Evolutionary conservation across 1,140 invertebrate species (phyloP), one percentile per base, ranked within the genome.

Genomic region (Drosophila navojoa): DNA sequence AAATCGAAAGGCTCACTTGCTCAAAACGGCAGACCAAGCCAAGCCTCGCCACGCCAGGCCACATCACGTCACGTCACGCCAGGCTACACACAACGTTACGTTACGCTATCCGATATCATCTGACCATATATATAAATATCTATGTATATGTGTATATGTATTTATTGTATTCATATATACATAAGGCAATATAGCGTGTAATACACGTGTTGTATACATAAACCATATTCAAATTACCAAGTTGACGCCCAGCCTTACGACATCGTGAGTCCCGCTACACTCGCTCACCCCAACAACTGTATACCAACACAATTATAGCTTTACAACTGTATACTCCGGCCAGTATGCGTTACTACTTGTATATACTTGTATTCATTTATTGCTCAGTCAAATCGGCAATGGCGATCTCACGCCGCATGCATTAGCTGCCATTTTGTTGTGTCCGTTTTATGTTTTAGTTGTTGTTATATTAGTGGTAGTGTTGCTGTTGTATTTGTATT

Each of bases 181-280:
- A 29, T 19, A 5, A 40, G 15, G 11, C 53, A 45, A 13, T 11
- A 63, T 72, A 45, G 67, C 76, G 76, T 72, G 79, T 62, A n/a
- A 40, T 38, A 73, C 57, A 73, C 57, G 58, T 71, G 62, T 52
- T 16, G 50, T 35, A 54, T 32, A 69, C 57, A 79, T 77, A 79
- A 79, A 82, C 57, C 64, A 87, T 87, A 89, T 87, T 87, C 76
- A 87, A 87, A 87, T 89, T 87, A 73, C 71, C 79, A 78, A 81
- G 81, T 76, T 77, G 42, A 61, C 80, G 42, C 66, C 60, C 58
- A 53, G 74, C 58, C 62, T 35, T 57, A 29, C 49, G 44, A 11
- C 42, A 60, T 10, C 11, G 47, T 16, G 44, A 61, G 13, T 25
- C 40, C 25, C 29, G 35, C 53, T 57, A 22, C 22, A 27, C 38